phyloP scores from a whole-genome alignment of 2,113 vertebrate species.

The Axis porcinus region DNA sequence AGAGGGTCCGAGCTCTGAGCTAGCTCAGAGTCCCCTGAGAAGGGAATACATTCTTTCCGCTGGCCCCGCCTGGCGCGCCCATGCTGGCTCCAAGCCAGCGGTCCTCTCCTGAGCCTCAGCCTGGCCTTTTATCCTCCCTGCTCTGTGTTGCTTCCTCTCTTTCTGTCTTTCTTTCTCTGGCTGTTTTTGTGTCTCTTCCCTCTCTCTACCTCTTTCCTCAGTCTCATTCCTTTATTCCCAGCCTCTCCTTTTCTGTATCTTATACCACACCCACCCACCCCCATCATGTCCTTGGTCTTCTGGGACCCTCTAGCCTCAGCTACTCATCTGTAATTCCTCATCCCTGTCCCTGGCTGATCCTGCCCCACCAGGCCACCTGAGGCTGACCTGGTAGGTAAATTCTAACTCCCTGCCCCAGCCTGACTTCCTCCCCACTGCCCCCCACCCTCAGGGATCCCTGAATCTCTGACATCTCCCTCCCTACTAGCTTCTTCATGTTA shows the following conservation, averaged over 20 bases:
- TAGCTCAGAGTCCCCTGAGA: background rate
- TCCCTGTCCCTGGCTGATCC: background rate
- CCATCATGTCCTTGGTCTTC: background rate
- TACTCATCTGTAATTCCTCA: background rate
- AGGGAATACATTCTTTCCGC: conserved; percentile 14
- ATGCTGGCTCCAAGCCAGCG: background rate
- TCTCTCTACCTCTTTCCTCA: background rate
- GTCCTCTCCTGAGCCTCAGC: background rate
- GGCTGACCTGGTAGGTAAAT: background rate
- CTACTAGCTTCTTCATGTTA: background rate
- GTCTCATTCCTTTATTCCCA: background rate
- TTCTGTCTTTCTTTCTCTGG: background rate
- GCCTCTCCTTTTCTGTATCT: background rate
- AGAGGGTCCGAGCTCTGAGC: background rate
- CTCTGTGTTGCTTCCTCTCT: background rate
- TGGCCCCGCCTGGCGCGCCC: background rate
- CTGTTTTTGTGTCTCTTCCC: background rate
- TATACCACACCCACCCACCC: background rate
- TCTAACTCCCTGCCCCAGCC: background rate
- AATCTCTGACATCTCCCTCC: background rate
- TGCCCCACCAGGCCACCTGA: background rate
- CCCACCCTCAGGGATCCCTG: background rate
- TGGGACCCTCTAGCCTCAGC: background rate
- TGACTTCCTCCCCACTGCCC: background rate
- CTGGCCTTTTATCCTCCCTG: fast-evolving